Conservation (phyloP, 2,113 vertebrate species). For the Etheostoma spectabile region DNA sequence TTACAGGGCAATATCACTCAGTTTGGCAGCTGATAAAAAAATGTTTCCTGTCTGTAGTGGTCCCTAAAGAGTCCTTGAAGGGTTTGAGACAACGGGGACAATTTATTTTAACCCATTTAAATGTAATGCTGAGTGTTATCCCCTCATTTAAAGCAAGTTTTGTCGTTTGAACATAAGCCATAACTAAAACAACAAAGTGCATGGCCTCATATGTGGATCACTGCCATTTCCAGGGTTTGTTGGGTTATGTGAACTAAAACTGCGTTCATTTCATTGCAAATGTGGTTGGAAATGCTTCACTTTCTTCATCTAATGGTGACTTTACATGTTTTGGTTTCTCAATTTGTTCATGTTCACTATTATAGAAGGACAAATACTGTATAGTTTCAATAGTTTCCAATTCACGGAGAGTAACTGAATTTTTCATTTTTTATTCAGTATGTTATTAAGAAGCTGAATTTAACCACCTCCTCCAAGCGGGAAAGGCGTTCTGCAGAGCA, state of each 20-base stretch:
- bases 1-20: background rate
- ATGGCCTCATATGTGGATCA: background rate
- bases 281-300: background rate
- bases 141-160: no score
- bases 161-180: background rate
- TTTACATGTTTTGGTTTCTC: background rate
- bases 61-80: background rate
- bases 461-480: slow-evolving; percentile 88
- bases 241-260: background rate
- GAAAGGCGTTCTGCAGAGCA: slow-evolving; percentile 94
- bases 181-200: background rate
- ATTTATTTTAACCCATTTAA: background rate
- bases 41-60: background rate
- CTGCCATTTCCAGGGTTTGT: background rate
- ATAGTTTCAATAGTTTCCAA: background rate
- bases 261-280: background rate
- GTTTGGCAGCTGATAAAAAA: background rate
- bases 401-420: background rate
- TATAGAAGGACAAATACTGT: no score
- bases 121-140: background rate
- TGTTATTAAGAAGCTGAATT: slow-evolving; percentile 96
- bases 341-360: background rate
- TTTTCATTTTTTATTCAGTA: slow-evolving; percentile 81
- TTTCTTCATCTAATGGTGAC: background rate
- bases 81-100: background rate